phyloP scores from a whole-genome alignment of 2,113 vertebrate genomes.

The Elgaria multicarinata region DNA sequence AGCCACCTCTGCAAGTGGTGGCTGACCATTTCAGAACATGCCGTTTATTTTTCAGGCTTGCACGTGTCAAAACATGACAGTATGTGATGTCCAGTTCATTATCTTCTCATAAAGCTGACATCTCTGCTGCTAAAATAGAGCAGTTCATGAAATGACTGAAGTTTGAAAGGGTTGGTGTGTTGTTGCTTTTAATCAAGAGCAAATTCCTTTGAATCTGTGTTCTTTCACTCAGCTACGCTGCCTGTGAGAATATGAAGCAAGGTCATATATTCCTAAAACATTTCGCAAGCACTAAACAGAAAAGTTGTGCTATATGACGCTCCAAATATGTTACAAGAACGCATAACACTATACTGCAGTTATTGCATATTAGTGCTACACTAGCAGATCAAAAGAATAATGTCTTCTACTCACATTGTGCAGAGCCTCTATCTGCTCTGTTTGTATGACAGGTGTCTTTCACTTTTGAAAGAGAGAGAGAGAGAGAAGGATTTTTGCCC shows the following conservation, averaged over 20 bases:
- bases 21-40: constrained; percentile 4
- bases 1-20: neutral
- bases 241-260: neutral
- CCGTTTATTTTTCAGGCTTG: constrained; percentile 8
- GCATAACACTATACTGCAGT: neutral
- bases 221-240: neutral
- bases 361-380: too few relatives aligned
- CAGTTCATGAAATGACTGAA: constrained; percentile 22
- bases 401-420: neutral
- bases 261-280: neutral
- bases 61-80: constrained; percentile 30
- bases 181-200: neutral
- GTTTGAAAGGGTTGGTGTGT: neutral
- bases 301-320: neutral
- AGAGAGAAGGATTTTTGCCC: neutral
- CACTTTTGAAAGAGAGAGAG: neutral
- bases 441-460: neutral
- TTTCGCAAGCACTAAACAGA: neutral
- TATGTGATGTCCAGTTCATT: constrained; percentile 17
- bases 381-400: neutral
- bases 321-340: neutral
- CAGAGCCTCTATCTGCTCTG: neutral
- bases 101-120: constrained; percentile 26
- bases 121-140: constrained; percentile 19
- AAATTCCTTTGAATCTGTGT: constrained; percentile 12